Evolutionary conservation across 2,113 vertebrate genomes (phyloP).

Genomic region (Salvator merianae): DNA sequence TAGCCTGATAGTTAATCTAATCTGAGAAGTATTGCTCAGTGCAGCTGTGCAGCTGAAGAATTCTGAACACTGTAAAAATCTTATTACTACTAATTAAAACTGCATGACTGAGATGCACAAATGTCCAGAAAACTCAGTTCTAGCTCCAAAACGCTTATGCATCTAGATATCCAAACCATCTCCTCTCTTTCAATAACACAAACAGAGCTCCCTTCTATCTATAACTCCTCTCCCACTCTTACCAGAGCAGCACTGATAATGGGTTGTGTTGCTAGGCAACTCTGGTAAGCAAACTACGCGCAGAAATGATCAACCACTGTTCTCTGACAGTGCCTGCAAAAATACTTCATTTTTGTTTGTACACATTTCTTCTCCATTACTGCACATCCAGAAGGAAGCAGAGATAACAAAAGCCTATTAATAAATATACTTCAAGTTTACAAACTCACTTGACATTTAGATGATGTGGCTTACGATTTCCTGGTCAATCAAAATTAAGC

Average conservation of each 20-base stretch:
- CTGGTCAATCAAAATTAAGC: constrained; percentile 18
- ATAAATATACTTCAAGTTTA: not conserved
- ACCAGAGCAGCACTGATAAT: constrained; percentile 22
- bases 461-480: not conserved
- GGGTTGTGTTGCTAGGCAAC: constrained; percentile 34
- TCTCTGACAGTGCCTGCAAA: constrained; percentile 31
- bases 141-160: constrained; percentile 33
- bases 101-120: constrained; percentile 36
- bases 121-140: not conserved
- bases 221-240: constrained; percentile 28
- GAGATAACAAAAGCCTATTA: constrained; percentile 28
- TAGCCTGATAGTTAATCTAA: too few relatives aligned
- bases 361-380: constrained; percentile 27
- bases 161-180: constrained; percentile 13
- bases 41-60: too few relatives aligned
- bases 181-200: constrained; percentile 20
- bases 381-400: constrained; percentile 11
- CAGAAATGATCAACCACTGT: not conserved
- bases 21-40: not conserved
- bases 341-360: constrained; percentile 40
- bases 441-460: constrained; percentile 33
- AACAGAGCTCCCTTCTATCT: constrained; percentile 36
- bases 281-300: constrained; percentile 6
- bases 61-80: not conserved
- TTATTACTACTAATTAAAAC: constrained; percentile 11